phyloP scores from a whole-genome alignment of 2,888 invertebrate species.

The Encarsia formosa region DNA sequence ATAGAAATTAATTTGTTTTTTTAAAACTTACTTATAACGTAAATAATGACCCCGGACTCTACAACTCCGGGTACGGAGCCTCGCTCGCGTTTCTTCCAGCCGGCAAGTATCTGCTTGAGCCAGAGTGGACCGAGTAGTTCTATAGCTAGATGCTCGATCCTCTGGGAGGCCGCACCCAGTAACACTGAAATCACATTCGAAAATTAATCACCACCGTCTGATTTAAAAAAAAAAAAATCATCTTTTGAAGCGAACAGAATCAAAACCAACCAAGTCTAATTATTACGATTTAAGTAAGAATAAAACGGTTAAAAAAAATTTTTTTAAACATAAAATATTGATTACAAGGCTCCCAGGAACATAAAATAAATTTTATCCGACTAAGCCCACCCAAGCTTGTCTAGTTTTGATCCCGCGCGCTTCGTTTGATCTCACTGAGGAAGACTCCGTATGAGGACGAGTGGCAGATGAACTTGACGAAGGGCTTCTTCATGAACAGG shows the following conservation, averaged over 20 bases:
- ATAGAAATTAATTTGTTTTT: too few species aligned
- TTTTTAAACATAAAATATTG: too few species aligned
- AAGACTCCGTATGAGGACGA: constrained; percentile 95
- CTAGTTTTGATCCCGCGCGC: too few species aligned
- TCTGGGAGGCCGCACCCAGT: constrained; percentile 88
- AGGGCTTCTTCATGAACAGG: constrained; percentile 91
- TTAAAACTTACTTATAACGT: constrained; percentile 74
- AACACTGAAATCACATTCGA: constrained; percentile 76
- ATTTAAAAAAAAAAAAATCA: background rate
- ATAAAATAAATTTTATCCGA: too few species aligned
- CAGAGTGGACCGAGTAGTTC: constrained; percentile 76
- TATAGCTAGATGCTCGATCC: constrained; percentile 76
- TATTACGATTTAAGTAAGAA: too few species aligned
- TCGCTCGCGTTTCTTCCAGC: constrained; percentile 75
- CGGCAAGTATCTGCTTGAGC: constrained; percentile 69
- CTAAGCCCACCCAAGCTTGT: too few species aligned
- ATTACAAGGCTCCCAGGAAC: too few species aligned
- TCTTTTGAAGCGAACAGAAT: background rate
- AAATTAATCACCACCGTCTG: too few species aligned
- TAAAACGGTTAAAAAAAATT: too few species aligned
- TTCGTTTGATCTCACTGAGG: constrained; percentile 83
- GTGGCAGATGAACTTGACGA: constrained; percentile 97
- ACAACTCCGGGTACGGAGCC: constrained; percentile 76
- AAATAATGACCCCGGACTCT: constrained; percentile 78
- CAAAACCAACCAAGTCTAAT: too few species aligned